These are phyloP conservation scores for Coregonus sp. DNA, from an alignment of 2,797 vertebrate species.

Conservation along the genomic window DNA sequence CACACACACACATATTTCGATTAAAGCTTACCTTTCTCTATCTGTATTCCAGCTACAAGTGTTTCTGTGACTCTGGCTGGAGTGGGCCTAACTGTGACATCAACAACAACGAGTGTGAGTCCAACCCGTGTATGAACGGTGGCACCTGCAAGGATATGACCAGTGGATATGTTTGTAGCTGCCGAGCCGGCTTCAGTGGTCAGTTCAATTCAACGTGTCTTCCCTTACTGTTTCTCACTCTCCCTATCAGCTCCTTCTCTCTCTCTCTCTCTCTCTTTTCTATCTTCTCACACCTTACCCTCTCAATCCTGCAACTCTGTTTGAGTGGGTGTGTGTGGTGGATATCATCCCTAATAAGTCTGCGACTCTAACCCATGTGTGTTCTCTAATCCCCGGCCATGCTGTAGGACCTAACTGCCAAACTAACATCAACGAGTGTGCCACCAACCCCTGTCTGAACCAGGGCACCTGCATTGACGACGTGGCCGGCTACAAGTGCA, in stretches of 20 bases:
- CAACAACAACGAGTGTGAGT: constrained; percentile 95
- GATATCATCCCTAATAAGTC: constrained; percentile 32
- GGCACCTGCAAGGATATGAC: constrained; percentile 97
- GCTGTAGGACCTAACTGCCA: constrained; percentile 93
- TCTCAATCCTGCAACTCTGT: background rate
- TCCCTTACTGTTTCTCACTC: background rate
- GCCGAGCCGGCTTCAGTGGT: constrained; percentile 93
- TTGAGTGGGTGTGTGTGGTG: constrained; percentile 11
- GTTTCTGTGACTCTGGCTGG: constrained; percentile 93
- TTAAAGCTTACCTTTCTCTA: background rate
- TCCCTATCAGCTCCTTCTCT: background rate
- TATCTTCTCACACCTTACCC: background rate
- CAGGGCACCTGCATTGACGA: constrained; percentile 96
- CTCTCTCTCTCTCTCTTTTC: background rate
- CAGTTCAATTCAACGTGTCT: constrained; percentile 42
- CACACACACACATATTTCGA: background rate
- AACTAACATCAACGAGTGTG: constrained; percentile 97
- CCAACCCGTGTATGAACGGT: constrained; percentile 93
- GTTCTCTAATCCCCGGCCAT: constrained; percentile 48
- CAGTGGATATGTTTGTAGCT: constrained; percentile 93
- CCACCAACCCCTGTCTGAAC: constrained; percentile 97
- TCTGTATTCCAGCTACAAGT: constrained; percentile 72
- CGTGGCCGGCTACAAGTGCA: constrained; percentile 95
- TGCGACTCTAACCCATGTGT: constrained; percentile 20
- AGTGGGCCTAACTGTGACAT: constrained; percentile 92